Base-by-base conservation (phyloP, 1,140 invertebrate genomes). In the Pseudomyrmex sp. region DNA sequence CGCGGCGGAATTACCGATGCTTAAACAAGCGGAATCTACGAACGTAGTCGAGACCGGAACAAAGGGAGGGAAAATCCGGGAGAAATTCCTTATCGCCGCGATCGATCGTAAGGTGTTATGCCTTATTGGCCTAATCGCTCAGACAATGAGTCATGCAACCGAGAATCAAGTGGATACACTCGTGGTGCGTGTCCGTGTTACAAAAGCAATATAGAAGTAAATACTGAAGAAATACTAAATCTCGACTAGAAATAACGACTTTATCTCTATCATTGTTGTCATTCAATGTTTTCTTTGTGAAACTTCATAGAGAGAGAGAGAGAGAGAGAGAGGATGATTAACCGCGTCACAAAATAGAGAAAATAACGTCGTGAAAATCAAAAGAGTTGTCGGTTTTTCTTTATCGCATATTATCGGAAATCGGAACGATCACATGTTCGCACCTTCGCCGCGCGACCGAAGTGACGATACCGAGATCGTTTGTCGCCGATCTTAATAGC, bases 31-130 rank as follows among this genome's bases (percentile, higher is more conserved):
- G 10, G 72, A 69, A 83, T 88, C 89, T 85, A 83, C 66, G 84
- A 89, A 87, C 83, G 84, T 73, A 5, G 54, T 7, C 13, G 20
- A 52, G 79, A 70, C 85, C 82, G 79, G 84, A 85, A 66, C 76
- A 84, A n/a, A 18, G 79, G 73, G 80, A 86, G 84, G 84, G 77
- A 85, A 86, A 86, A 85, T 65, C 56, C 63, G 58, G 80, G 82
- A 69, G 85, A 63, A 23, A 9, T 20, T 10, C 12, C 9, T 87
- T 85, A 85, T 88, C 87, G 48, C n/a, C 18, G 23, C 70, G 74
- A 88, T 87, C 85, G 70, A 85, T 77, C 59, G 48, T 62, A 18
- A 46, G 18, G 58, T 59, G 52, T 54, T 20, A 56, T 73, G 52
- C 69, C 66, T 84, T 84, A 87, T 87, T 73, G 65, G 12, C 56